phyloP scores from a whole-genome alignment of 1,140 invertebrate species.

The Metaphire vulgaris region DNA sequence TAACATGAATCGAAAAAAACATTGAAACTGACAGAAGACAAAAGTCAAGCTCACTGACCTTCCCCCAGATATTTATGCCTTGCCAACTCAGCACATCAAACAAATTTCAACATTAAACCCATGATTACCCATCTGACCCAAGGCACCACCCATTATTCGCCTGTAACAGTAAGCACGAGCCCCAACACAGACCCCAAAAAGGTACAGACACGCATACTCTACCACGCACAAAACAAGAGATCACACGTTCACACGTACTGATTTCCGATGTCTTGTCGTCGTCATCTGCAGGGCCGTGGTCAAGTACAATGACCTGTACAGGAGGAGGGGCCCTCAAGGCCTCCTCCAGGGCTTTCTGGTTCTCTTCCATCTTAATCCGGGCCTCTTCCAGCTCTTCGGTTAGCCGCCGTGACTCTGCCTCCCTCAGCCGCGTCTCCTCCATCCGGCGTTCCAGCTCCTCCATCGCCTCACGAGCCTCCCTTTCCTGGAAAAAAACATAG shows the following conservation, averaged over 20 bases:
- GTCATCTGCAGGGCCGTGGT: conserved; percentile 21
- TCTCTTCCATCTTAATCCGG: conserved; percentile 33
- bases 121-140: no score
- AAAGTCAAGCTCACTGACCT: no score
- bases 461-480: conserved; percentile 80
- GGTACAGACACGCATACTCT: no score
- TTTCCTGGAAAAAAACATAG: conserved; percentile 63
- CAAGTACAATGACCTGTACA: conserved; percentile 7
- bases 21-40: no score
- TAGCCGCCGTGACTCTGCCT: conserved; percentile 72
- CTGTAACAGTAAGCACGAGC: no score
- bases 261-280: conserved; percentile 20
- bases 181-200: no score
- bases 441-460: conserved; percentile 62
- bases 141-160: no score
- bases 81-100: no score
- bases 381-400: conserved; percentile 31
- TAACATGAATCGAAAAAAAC: conserved; percentile 13
- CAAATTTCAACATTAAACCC: no score
- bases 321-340: conserved; percentile 12
- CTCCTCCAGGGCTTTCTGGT: conserved; percentile 30
- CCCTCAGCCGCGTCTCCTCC: conserved; percentile 61
- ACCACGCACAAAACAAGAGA: no score
- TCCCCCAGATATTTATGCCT: no score
- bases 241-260: no score